Percentiles rank a stretch among this genome's conserved stretches.
These are phyloP conservation scores for Aldrovandia affinis DNA, from an alignment of 2,797 vertebrate genomes.

Conservation along the genomic window DNA sequence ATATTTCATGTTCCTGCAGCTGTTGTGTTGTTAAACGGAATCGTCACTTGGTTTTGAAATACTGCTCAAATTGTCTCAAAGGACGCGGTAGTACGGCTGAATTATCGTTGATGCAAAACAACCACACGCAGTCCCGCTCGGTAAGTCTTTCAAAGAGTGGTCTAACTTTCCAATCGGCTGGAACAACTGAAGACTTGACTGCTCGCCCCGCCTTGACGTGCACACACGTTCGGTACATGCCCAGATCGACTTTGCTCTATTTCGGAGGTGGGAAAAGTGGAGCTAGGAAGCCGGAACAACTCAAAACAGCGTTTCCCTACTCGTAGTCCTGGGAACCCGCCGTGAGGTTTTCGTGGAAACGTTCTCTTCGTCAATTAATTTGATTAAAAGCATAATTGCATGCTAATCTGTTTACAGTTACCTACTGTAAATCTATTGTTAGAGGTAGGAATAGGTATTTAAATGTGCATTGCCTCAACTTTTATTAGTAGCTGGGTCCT, in stretches of 20 bases:
- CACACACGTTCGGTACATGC: neutral
- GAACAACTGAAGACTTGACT: constrained; percentile 19
- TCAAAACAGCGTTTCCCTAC: no score
- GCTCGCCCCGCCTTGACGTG: constrained; percentile 7
- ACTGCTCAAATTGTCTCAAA: neutral
- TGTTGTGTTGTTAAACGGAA: neutral
- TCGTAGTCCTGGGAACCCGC: neutral
- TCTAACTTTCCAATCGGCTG: neutral
- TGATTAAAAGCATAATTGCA: no score
- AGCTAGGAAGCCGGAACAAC: constrained; percentile 1
- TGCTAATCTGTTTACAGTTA: no score
- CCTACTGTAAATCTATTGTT: no score
- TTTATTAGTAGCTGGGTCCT: no score
- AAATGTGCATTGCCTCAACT: no score
- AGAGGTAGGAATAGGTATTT: no score
- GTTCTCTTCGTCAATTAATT: neutral
- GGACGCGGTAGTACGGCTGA: neutral
- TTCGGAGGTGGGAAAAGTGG: neutral
- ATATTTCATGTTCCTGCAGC: constrained; percentile 8
- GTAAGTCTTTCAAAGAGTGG: neutral
- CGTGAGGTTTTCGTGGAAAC: neutral
- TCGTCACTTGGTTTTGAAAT: neutral
- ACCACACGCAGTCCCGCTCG: neutral
- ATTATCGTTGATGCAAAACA: neutral
- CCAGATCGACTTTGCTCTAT: constrained; percentile 3